Percentiles rank a stretch among this genome's conserved stretches.
phyloP scores from a whole-genome alignment of 2,888 invertebrate genomes.

The Meteorus colon region DNA sequence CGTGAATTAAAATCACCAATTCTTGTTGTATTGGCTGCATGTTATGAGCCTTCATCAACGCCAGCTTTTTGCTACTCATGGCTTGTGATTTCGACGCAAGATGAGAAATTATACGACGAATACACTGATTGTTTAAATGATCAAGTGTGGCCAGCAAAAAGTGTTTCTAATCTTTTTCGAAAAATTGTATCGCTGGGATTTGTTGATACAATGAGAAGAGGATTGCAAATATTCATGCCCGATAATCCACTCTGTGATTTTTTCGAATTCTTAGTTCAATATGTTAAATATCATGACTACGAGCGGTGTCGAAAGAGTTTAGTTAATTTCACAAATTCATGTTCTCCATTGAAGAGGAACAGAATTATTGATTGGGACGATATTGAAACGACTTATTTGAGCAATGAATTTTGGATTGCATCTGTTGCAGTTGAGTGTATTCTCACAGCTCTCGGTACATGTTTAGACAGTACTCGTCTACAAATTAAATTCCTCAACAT shows the following conservation, averaged over 20 bases:
- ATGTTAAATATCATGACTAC: conserved; percentile 67
- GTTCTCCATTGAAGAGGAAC: conserved; percentile 62
- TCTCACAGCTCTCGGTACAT: conserved; percentile 77
- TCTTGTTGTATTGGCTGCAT: conserved; percentile 80
- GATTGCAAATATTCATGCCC: conserved; percentile 82
- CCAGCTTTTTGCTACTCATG: conserved; percentile 67
- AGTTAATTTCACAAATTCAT: conserved; percentile 68
- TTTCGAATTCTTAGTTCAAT: conserved; percentile 77
- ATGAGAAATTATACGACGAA: conserved; percentile 54
- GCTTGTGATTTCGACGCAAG: conserved; percentile 63
- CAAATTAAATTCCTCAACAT: conserved; percentile 79
- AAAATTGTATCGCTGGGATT: conserved; percentile 76
- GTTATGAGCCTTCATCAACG: conserved; percentile 76
- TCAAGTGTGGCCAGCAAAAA: conserved; percentile 64
- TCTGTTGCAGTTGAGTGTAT: conserved; percentile 77
- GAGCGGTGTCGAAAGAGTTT: conserved; percentile 64
- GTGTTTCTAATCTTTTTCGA: conserved; percentile 75
- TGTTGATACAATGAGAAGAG: conserved; percentile 78
- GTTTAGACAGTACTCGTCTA: conserved; percentile 79
- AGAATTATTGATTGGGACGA: conserved; percentile 66
- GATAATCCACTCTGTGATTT: conserved; percentile 79
- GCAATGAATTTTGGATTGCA: conserved; percentile 77
- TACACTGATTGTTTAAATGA: conserved; percentile 61
- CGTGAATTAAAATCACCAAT: conserved; percentile 77
- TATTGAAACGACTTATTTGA: conserved; percentile 73